Base-by-base conservation (phyloP, 2,797 vertebrate genomes). In the Australoheros facetus region DNA sequence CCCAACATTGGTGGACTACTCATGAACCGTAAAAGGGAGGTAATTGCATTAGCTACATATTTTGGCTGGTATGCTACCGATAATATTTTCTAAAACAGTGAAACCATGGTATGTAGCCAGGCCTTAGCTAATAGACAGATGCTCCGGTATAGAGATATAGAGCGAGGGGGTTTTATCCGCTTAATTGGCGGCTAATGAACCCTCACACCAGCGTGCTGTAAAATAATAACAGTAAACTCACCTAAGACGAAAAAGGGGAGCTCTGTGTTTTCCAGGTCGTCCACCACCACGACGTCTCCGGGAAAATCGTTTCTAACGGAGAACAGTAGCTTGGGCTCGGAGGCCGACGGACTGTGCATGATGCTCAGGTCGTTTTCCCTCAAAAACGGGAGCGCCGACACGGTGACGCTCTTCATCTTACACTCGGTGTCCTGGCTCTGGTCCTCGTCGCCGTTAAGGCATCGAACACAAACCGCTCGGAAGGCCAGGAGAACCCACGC, bases 281-380 rank as follows among this genome's bases (percentile, higher is more conserved):
- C 98, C 90, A 99, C 97, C 83, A 99, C 98, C 88, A 97, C 97
- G 83, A 99, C 96, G 87, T 98, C 97, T 0, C 98, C 98, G 14
- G 98, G 98, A 80, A 99, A 99, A 85, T 99, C 98, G 91, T 99
- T 99, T 78, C 98, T 95, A 7, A 99, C 97, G n/a, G 98, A 99
- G 95, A 99, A 99, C 71, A 99, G 97, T 80, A 99, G 98, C 96
- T 99, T 99, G 91, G 98, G 97, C 94, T 99, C 98, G 37, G 98
- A 98, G 96, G 98, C 97, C 95, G 98, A 99, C 55, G 98, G 97
- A 76, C 97, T 98, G 94, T 99, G 98, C 98, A 99, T 99, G 96
- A 99, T 99, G 96, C 97, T 98, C 93, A 99, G 95, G 96, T 99
- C 98, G 95, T 99, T 99, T 86, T 99, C 98, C 56, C 98, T 90